Percentiles rank a stretch among this genome's conserved stretches.
Conservation (phyloP, 1,140 invertebrate genomes). For the Chionoecetes opilio region DNA sequence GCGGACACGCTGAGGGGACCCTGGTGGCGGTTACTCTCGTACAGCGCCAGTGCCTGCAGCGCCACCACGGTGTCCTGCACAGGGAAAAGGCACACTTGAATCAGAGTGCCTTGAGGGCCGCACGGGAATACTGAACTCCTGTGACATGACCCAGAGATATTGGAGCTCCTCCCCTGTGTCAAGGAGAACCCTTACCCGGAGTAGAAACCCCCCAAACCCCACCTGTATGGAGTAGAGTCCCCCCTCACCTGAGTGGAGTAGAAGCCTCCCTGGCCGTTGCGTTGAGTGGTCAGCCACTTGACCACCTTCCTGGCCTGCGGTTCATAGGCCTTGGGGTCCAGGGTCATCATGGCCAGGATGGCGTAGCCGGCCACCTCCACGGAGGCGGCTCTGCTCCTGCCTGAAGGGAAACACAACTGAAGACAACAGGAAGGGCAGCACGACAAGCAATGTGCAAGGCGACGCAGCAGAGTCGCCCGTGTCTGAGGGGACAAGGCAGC, state of each 20-base stretch:
- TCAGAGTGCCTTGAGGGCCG: too few species aligned
- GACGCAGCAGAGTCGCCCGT: background rate
- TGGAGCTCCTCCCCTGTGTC: too few species aligned
- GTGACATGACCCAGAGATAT: background rate
- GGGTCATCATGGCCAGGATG: slow-evolving; percentile 86
- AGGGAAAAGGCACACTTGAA: too few species aligned
- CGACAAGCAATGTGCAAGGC: background rate
- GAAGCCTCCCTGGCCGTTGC: slow-evolving; percentile 58
- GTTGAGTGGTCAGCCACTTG: slow-evolving; percentile 67
- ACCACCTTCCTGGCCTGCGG: slow-evolving; percentile 34
- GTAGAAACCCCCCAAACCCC: too few species aligned
- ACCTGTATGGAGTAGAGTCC: background rate
- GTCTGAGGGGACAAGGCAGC: background rate
- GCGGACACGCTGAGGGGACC: background rate
- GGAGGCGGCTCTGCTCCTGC: slow-evolving; percentile 82
- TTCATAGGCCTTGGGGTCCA: background rate
- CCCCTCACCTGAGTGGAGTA: slow-evolving; percentile 54
- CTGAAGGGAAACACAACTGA: slow-evolving; percentile 65
- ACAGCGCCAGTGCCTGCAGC: slow-evolving; percentile 62
- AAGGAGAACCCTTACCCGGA: too few species aligned
- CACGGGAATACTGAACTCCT: too few species aligned
- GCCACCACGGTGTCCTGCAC: slow-evolving; percentile 68
- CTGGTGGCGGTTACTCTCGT: background rate
- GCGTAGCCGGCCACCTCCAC: slow-evolving; percentile 92
- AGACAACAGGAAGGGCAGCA: background rate